Evolutionary conservation across 1,140 invertebrate species (phyloP), one percentile per base, ranked within the genome.

Genomic region (Eumaeus atala): DNA sequence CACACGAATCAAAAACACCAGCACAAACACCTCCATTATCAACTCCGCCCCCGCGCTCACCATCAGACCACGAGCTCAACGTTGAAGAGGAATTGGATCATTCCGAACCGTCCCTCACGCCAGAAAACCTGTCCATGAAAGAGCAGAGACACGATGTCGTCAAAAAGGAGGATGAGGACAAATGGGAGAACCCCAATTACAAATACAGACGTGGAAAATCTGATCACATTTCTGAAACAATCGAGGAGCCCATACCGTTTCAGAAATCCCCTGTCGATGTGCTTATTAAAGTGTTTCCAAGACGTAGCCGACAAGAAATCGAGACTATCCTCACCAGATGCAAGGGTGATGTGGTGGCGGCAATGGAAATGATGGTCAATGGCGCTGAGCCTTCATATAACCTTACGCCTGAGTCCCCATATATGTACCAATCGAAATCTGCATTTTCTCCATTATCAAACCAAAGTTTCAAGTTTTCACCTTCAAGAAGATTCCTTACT

Each of bases 361-460:
- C 96, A 0, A 97, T 98, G 90, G 96, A 98, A 74, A 91, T 94
- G 48, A 91, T 96, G 89, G 89, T 95, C 11, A 92, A 92, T 66
- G 92, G 92, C 38, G 89, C 89, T 51, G 83, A 85, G 12, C 75
- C 85, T 14, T 60, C 77, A 0, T 85, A 88, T 59, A 72, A 68
- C 44, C 49, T 87, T 36, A 76, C 76, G 0, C 82, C 84, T 28
- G 83, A 87, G 40, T 84, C 85, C 1, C 78, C 80, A 0, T 87
- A 87, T 47, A 61, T 87, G 53, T 87, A 87, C 51, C 84, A 85
- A 52, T 77, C 84, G 0, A 85, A 87, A 48, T 94, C 93, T 0
- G 94, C 93, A 8, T 95, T 95, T 73, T 93, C 93, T 8, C 93
- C 94, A 0, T 70, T 93, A 17, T 91, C 90, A 0, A 91, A 80